Base-by-base conservation (phyloP, 2,888 invertebrate species). In the Cheilosia soror region DNA sequence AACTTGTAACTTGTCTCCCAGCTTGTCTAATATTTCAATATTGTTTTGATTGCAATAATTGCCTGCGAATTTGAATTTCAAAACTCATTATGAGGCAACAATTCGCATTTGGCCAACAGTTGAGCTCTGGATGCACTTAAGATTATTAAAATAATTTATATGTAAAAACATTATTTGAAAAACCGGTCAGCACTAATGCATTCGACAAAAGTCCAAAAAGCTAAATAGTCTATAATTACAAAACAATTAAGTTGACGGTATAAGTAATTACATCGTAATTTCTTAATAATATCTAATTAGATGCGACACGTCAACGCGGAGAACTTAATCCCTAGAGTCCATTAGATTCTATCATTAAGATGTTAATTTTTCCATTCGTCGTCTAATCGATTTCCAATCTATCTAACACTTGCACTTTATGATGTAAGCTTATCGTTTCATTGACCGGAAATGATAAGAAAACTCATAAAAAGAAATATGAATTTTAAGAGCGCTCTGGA, bases 221-320 rank as follows among this genome's bases (percentile, higher is more conserved):
- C n/a, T 25, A 3, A 60, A 7, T 44, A 15, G 6, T 60, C 27
- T 25, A 40, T 27, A 27, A 55, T 4, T 27, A 3, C 13, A 42
- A 40, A 13, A 9, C 37, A 13, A 25, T 42, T 9, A 58, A 7
- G 5, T 9, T 25, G 6, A 13, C 27, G 7, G 6, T 33, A 49
- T 20, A 20, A 2, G 53, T 31, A 31, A 68, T 71, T 40, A 27
- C 9, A 71, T 49, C 49, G 49, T 49, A 49, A 49, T 60, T 29
- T 29, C 49, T n/a, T 5, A 40, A 42, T 51, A 51, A 20, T 49
- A 15, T 49, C 15, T 29, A 72, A 49, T 42, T 29, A 20, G 29
- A 40, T 20, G 13, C 42, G 9, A 49, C 37, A 13, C 33, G 15
- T 11, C 27, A 7, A 60, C 27, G 15, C 11, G 27, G n/a, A 51